phyloP scores from a whole-genome alignment of 2,888 invertebrate genomes.

The Orchesella flavescens region DNA sequence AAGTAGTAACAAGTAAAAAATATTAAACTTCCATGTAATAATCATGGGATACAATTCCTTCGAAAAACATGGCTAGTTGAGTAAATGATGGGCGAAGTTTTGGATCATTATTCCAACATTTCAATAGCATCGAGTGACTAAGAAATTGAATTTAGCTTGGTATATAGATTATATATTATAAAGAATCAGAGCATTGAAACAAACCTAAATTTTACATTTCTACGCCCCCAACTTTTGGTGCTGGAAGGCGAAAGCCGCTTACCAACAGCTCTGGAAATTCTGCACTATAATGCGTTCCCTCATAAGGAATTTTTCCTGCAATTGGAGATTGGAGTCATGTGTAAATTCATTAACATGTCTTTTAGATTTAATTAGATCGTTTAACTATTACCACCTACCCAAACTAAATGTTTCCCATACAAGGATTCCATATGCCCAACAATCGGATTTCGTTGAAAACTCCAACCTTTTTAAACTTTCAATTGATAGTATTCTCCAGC shows the following conservation, averaged over 20 bases:
- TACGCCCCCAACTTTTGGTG: neutral
- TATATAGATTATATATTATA: no score
- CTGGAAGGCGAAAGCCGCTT: neutral
- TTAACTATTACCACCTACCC: neutral
- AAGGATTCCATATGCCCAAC: neutral
- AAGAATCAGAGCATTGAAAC: neutral
- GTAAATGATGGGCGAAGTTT: neutral
- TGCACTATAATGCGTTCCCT: neutral
- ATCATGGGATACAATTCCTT: neutral
- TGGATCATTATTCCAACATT: slow-evolving; percentile 2
- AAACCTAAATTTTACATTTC: neutral
- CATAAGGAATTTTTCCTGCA: neutral
- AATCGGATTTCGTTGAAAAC: neutral
- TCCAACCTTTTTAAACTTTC: slow-evolving; percentile 5
- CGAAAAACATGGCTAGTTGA: neutral
- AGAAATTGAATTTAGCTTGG: no score
- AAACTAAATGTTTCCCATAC: neutral
- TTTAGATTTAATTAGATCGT: no score
- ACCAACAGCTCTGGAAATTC: neutral
- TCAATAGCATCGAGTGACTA: neutral
- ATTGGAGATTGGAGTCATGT: no score
- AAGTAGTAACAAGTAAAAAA: no score
- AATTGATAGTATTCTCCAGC: neutral
- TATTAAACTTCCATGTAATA: no score
- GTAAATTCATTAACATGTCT: no score